These are phyloP conservation scores for Acipenser transmontanus DNA, from an alignment of 2,797 vertebrate genomes.

Conservation along the genomic window DNA sequence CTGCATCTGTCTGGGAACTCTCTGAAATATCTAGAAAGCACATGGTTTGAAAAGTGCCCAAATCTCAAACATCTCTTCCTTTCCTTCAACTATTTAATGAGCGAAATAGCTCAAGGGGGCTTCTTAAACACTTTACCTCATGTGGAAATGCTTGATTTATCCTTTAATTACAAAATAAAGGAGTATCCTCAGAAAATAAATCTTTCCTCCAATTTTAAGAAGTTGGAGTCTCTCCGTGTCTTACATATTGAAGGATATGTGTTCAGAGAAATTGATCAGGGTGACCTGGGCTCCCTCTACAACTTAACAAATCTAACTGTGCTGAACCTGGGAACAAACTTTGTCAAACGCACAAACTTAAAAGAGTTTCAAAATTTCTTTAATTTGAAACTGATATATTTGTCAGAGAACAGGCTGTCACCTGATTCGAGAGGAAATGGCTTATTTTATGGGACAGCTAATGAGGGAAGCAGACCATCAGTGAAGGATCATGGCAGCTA, in stretches of 20 bases:
- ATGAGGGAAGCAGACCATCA: slow-evolving; percentile 22
- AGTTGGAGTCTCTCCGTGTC: slow-evolving; percentile 56
- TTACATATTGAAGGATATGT: slow-evolving; percentile 74
- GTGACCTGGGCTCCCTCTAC: slow-evolving; percentile 53
- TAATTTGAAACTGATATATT: slow-evolving; percentile 56
- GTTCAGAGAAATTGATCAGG: slow-evolving; percentile 60
- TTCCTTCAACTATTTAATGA: slow-evolving; percentile 71
- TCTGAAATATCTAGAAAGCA: slow-evolving; percentile 45
- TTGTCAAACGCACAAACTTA: slow-evolving; percentile 70
- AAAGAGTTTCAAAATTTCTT: slow-evolving; percentile 48
- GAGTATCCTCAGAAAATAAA: slow-evolving; percentile 54
- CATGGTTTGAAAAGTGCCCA: slow-evolving; percentile 66
- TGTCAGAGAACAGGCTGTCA: slow-evolving; percentile 70
- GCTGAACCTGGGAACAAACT: slow-evolving; percentile 81
- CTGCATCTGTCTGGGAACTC: slow-evolving; percentile 81
- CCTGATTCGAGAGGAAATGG: slow-evolving; percentile 29
- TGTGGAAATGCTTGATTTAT: slow-evolving; percentile 70
- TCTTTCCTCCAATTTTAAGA: slow-evolving; percentile 67
- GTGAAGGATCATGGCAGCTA: slow-evolving; percentile 7
- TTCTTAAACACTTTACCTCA: slow-evolving; percentile 60
- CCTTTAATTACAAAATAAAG: slow-evolving; percentile 73
- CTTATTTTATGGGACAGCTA: rapidly evolving
- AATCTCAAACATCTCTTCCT: slow-evolving; percentile 67
- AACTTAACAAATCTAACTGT: slow-evolving; percentile 63
- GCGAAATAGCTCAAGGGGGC: slow-evolving; percentile 50